A percentile compares a stretch with the other conserved stretches of the same genome.
Conservation (phyloP, 2,888 invertebrate species). For the Himalopsyche anomala region DNA sequence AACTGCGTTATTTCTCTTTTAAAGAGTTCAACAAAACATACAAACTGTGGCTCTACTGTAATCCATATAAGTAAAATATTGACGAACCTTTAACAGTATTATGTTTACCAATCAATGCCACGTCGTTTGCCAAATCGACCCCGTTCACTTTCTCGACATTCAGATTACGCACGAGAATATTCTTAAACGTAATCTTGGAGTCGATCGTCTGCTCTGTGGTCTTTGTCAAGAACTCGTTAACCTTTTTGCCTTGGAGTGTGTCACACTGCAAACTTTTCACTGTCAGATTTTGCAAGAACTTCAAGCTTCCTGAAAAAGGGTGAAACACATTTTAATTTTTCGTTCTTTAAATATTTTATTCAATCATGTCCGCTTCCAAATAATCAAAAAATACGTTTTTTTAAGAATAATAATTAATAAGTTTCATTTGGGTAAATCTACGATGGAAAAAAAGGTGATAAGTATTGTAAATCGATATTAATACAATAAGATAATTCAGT, state of each 20-base stretch:
- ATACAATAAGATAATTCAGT: too few relatives aligned
- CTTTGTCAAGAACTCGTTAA: constrained; percentile 61
- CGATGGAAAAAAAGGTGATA: too few relatives aligned
- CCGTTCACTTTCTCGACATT: constrained; percentile 59
- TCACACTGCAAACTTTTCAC: constrained; percentile 54
- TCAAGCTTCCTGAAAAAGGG: constrained; percentile 61
- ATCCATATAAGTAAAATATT: neutral
- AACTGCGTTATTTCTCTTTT: neutral
- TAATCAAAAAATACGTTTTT: too few relatives aligned
- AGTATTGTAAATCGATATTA: too few relatives aligned
- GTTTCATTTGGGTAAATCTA: too few relatives aligned
- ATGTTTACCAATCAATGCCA: constrained; percentile 60
- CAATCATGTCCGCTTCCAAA: too few relatives aligned
- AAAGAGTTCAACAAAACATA: neutral
- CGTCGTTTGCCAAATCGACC: constrained; percentile 59
- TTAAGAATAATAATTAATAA: too few relatives aligned
- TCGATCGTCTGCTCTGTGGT: constrained; percentile 59
- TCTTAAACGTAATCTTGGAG: constrained; percentile 54
- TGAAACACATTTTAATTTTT: neutral
- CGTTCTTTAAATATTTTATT: too few relatives aligned
- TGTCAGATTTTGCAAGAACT: constrained; percentile 54
- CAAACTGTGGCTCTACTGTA: neutral
- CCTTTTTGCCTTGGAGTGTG: constrained; percentile 51
- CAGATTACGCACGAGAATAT: constrained; percentile 53
- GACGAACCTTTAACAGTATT: constrained; percentile 58